Conservation (phyloP, 1,140 invertebrate species). For the Aporrectodea caliginosa region DNA sequence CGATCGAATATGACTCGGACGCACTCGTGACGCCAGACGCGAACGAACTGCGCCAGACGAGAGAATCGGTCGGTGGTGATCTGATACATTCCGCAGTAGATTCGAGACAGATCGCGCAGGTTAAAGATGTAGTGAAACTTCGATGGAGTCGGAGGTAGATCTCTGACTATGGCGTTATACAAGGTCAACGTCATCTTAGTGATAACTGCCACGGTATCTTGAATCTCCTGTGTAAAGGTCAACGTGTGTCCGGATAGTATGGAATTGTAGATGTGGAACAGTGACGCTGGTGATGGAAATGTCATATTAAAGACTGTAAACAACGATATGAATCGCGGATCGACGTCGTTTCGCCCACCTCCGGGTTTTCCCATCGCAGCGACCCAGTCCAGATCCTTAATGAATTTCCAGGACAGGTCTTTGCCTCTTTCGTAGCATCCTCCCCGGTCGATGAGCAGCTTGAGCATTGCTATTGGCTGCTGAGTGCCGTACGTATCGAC, state of each 20-base stretch:
- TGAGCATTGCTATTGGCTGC: conserved; percentile 84
- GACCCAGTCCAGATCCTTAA: conserved; percentile 70
- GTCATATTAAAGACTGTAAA: conserved; percentile 81
- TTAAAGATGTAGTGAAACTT: conserved; percentile 59
- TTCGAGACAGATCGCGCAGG: conserved; percentile 55
- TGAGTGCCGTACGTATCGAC: conserved; percentile 82
- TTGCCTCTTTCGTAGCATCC: conserved; percentile 85
- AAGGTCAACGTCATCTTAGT: conserved; percentile 74
- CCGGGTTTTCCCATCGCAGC: conserved; percentile 67
- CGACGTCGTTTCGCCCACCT: conserved; percentile 80
- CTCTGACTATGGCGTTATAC: conserved; percentile 70
- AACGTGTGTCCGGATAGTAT: conserved; percentile 74
- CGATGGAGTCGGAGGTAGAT: conserved; percentile 64
- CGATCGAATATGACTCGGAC: conserved; percentile 55
- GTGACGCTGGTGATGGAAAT: conserved; percentile 66
- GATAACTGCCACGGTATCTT: conserved; percentile 63
- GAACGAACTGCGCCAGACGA: conserved; percentile 42
- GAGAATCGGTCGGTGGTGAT: conserved; percentile 43
- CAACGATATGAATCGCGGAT: conserved; percentile 82
- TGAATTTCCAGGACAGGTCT: conserved; percentile 80
- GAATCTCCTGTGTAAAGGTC: conserved; percentile 65
- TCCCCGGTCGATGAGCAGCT: conserved; percentile 75
- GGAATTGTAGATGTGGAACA: conserved; percentile 62
- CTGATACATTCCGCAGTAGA: conserved; percentile 57
- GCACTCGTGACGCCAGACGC: conserved; percentile 57